phyloP scores from a whole-genome alignment of 1,140 invertebrate species.

The Drusus annulatus region DNA sequence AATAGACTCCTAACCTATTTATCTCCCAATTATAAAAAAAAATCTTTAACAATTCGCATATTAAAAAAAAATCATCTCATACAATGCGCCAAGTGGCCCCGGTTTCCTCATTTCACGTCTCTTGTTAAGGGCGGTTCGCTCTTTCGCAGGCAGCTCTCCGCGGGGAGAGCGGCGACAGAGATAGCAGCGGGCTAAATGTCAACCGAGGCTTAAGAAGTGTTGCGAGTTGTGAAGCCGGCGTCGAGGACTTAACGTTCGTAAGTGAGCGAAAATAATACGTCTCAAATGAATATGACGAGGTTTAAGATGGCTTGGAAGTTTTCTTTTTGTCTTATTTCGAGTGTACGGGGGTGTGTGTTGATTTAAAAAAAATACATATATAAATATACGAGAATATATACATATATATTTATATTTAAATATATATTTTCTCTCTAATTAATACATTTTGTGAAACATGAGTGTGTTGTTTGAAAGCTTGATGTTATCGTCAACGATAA shows the following conservation, averaged over 20 bases:
- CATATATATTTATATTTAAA: too few relatives aligned
- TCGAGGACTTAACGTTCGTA: constrained; percentile 2
- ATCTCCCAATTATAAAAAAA: too few relatives aligned
- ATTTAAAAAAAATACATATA: too few relatives aligned
- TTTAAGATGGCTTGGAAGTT: not conserved
- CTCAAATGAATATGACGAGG: constrained; percentile 6
- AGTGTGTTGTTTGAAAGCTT: too few relatives aligned
- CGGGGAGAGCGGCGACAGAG: not conserved
- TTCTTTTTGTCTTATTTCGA: not conserved
- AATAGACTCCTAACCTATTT: too few relatives aligned
- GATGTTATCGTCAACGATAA: too few relatives aligned
- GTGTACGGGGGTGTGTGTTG: too few relatives aligned
- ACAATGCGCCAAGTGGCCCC: not conserved
- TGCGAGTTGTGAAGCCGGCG: not conserved
- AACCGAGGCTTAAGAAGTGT: constrained; percentile 21
- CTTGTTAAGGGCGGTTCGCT: constrained; percentile 7
- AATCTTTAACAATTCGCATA: too few relatives aligned
- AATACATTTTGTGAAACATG: too few relatives aligned
- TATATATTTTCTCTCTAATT: too few relatives aligned
- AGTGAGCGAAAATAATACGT: constrained; percentile 23
- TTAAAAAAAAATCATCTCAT: not conserved
- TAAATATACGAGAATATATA: too few relatives aligned
- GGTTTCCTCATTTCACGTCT: constrained; percentile 12
- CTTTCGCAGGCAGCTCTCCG: not conserved
- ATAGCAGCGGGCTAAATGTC: constrained; percentile 20